A percentile compares a stretch with the other conserved stretches of the same genome.
These are phyloP conservation scores for Lycaena phlaeas DNA, from an alignment of 2,888 invertebrate species.

Conservation along the genomic window DNA sequence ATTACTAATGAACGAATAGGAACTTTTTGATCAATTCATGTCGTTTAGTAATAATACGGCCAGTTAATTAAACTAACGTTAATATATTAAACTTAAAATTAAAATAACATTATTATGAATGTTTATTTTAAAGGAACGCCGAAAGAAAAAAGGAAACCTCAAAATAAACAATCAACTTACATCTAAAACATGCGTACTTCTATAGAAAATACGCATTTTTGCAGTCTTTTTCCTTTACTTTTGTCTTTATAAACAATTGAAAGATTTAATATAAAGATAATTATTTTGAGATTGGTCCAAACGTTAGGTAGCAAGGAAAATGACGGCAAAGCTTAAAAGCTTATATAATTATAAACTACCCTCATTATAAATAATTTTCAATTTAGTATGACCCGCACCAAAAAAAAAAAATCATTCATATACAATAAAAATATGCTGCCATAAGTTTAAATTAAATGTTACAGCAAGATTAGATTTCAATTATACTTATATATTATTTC, in stretches of 20 bases:
- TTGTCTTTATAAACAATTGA: slow-evolving; percentile 33
- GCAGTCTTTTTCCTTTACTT: slow-evolving; percentile 51
- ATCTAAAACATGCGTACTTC: background rate
- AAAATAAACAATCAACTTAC: slow-evolving; percentile 11
- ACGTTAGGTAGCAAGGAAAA: slow-evolving; percentile 28
- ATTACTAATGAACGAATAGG: background rate
- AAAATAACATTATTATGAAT: too few relatives aligned
- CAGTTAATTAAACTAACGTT: background rate
- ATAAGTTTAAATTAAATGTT: too few relatives aligned
- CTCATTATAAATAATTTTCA: too few relatives aligned
- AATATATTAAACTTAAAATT: too few relatives aligned
- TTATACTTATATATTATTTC: too few relatives aligned
- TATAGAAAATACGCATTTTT: slow-evolving; percentile 15
- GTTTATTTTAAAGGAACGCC: too few relatives aligned
- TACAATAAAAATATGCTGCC: too few relatives aligned
- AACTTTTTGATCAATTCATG: background rate
- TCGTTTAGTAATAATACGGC: background rate
- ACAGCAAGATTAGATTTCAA: too few relatives aligned
- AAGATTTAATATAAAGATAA: background rate
- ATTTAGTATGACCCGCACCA: too few relatives aligned
- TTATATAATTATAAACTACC: too few relatives aligned
- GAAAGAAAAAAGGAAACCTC: background rate
- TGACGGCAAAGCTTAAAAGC: slow-evolving; percentile 25
- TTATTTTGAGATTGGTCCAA: slow-evolving; percentile 2
- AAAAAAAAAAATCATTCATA: too few relatives aligned